Evolutionary conservation across 2,113 vertebrate species (phyloP).

Genomic region (Tetrax tetrax): DNA sequence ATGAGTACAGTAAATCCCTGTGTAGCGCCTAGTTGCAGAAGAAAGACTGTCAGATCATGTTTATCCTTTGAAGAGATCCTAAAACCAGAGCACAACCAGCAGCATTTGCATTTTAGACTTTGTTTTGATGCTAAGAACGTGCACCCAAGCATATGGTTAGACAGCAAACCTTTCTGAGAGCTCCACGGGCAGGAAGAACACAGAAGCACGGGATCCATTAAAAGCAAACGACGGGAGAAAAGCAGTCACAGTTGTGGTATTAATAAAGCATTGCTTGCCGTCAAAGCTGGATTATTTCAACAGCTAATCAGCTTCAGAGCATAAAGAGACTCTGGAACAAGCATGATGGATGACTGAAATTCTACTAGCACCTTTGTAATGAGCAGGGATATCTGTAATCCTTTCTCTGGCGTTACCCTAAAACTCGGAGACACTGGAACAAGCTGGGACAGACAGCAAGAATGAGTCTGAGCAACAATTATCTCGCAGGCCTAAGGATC

Average conservation of each 20-base stretch:
- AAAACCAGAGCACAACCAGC: background rate
- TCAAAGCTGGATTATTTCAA: constrained; percentile 30
- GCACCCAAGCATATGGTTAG: background rate
- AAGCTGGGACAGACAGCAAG: background rate
- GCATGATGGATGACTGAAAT: background rate
- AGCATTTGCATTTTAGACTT: background rate
- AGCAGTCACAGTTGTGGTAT: background rate
- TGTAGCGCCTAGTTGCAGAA: background rate
- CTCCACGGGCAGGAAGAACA: background rate
- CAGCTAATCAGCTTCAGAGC: constrained; percentile 32
- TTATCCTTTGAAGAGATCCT: background rate
- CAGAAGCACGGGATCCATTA: background rate
- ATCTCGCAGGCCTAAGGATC: background rate
- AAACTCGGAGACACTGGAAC: background rate
- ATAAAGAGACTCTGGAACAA: background rate
- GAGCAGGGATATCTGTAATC: constrained; percentile 14
- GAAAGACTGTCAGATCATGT: background rate
- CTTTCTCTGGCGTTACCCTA: background rate
- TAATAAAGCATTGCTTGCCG: background rate
- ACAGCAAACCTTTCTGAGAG: background rate
- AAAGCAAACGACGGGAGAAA: background rate
- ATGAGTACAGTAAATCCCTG: background rate
- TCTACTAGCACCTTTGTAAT: background rate
- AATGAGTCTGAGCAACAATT: background rate
- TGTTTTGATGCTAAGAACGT: background rate